A percentile compares a stretch with the other conserved stretches of the same genome.
Conservation (phyloP, 1,140 invertebrate species). For the Drosophila serrata region DNA sequence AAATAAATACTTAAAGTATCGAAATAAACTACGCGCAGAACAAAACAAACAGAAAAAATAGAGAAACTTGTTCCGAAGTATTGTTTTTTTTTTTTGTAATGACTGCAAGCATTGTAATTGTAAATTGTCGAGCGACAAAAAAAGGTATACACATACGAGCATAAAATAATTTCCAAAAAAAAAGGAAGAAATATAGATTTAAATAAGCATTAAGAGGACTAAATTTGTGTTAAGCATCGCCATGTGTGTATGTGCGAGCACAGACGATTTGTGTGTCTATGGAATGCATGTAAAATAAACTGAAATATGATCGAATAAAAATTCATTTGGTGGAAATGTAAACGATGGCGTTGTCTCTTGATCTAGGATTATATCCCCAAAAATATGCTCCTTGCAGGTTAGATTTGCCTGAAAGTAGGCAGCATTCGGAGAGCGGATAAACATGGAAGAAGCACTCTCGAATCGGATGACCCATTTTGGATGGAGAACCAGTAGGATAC, state of each 20-base stretch:
- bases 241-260: no score
- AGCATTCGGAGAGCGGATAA: not conserved
- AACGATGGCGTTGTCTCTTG: not conserved
- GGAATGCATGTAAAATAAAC: conserved; percentile 40
- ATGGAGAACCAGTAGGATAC: not conserved
- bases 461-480: conserved; percentile 38
- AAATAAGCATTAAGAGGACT: conserved; percentile 21
- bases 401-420: conserved; percentile 30
- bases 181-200: conserved; percentile 16
- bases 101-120: conserved; percentile 46
- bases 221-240: conserved; percentile 10
- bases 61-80: conserved; percentile 1
- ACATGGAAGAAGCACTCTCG: not conserved
- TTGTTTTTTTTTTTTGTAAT: conserved; percentile 9
- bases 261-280: conserved; percentile 29
- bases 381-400: conserved; percentile 15
- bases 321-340: conserved; percentile 45
- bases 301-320: conserved; percentile 51
- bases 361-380: not conserved
- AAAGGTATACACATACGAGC: conserved; percentile 35
- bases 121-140: conserved; percentile 54
- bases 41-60: conserved; percentile 12
- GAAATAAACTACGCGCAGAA: conserved; percentile 17
- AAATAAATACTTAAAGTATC: conserved; percentile 55
- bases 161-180: conserved; percentile 26